phyloP scores from a whole-genome alignment of 2,888 invertebrate species.

The Aporophyla nigra region DNA sequence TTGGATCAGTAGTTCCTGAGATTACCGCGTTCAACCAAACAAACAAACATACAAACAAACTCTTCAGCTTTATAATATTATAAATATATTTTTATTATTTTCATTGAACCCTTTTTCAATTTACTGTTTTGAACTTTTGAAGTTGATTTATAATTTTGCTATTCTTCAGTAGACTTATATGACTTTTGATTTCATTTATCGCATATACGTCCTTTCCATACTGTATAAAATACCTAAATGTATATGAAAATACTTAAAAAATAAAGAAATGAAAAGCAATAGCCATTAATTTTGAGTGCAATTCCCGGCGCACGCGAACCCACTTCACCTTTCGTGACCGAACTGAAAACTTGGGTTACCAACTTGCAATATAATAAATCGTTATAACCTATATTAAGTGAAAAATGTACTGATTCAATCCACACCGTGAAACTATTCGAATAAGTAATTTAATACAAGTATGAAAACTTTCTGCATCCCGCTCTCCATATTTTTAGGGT shows the following conservation, averaged over 20 bases:
- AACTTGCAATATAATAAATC: constrained; percentile 55
- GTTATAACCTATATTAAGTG: constrained; percentile 39
- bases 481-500: constrained; percentile 16
- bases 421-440: constrained; percentile 30
- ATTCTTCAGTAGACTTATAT: too few relatives aligned
- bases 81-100: too few relatives aligned
- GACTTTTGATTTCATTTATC: too few relatives aligned
- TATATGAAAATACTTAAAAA: neutral
- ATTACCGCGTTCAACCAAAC: too few relatives aligned
- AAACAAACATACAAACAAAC: too few relatives aligned
- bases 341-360: constrained; percentile 38
- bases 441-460: constrained; percentile 14
- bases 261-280: constrained; percentile 21
- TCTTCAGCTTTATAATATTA: too few relatives aligned
- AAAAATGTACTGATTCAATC: constrained; percentile 51
- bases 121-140: too few relatives aligned
- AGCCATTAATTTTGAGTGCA: constrained; percentile 48
- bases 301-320: constrained; percentile 52
- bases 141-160: too few relatives aligned
- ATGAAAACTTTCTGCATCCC: constrained; percentile 24
- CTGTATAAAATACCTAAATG: too few relatives aligned
- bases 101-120: too few relatives aligned
- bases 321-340: constrained; percentile 55
- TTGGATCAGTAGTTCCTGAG: too few relatives aligned
- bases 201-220: too few relatives aligned